These are phyloP conservation scores for Eretmocerus hayati DNA, from an alignment of 2,888 invertebrate species.

Conservation along the genomic window DNA sequence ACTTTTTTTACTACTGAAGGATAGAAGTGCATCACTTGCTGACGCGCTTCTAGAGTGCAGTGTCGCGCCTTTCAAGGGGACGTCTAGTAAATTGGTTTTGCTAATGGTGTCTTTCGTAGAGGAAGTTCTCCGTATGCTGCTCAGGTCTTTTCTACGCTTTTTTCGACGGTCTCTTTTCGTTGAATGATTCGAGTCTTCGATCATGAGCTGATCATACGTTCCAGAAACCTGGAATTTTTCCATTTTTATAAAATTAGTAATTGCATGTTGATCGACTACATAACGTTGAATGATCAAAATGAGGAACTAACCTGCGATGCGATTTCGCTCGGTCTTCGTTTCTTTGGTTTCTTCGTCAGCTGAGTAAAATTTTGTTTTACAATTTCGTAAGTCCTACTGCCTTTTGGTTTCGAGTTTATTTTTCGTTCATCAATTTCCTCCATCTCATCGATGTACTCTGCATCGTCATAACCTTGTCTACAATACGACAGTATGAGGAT, in stretches of 20 bases:
- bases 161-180: conserved; percentile 47
- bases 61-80: conserved; percentile 20
- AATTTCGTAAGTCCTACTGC: conserved; percentile 23
- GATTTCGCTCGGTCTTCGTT: conserved; percentile 65
- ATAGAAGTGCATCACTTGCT: conserved; percentile 29
- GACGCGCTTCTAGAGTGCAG: conserved; percentile 33
- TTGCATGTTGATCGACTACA: neutral
- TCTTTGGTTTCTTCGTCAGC: conserved; percentile 50
- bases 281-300: neutral
- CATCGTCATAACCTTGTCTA: conserved; percentile 42
- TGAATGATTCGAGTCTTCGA: conserved; percentile 46
- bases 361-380: conserved; percentile 22
- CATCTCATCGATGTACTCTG: conserved; percentile 37
- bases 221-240: conserved; percentile 44
- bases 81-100: conserved; percentile 11
- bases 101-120: conserved; percentile 12
- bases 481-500: conserved; percentile 52
- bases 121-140: conserved; percentile 3
- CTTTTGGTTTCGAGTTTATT: neutral
- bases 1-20: conserved; percentile 10
- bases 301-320: conserved; percentile 39
- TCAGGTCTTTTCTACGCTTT: conserved; percentile 45
- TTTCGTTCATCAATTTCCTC: conserved; percentile 29
- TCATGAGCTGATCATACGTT: conserved; percentile 55
- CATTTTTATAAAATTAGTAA: neutral